Evolutionary conservation across 2,888 invertebrate species (phyloP), one percentile per base, ranked within the genome.

Genomic region (Volucella zonaria): DNA sequence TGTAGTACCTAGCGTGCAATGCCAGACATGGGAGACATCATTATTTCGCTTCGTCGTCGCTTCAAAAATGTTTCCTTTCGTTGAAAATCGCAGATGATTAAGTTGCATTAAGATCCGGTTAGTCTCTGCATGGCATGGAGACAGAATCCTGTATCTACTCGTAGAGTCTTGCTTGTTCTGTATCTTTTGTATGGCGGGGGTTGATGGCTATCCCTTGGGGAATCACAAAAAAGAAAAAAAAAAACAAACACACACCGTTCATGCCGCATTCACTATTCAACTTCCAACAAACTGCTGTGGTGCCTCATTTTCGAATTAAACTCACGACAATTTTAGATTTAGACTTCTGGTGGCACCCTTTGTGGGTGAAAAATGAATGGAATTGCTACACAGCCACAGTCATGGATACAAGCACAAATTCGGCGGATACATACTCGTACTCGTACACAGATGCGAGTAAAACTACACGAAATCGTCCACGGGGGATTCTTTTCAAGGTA

Each of bases 41-140:
- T 75, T 75, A 76, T 59, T 76, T 68, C 61, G 67, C 59, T 51
- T 52, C 51, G 56, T 66, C 56, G 73, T 45, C 47, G 52, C 8
- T 31, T 31, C 31, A 6, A 43, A 56, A 56, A 64, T 15, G 64
- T 66, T 9, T 66, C 43, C 23, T 12, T 10, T 12, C 4, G 49
- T 47, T 31, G 49, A 38, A 51, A 40, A 58, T 59, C 51, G 59
- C 66, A 42, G 49, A 31, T 66, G 75, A 76, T 76, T 59, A 76
- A 59, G 59, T 67, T 67, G 51, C 59, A 42, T 67, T 67, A 59
- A 49, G 56, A 61, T 15, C 58, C 58, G n/a, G 40, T 10, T 14
- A 52, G 14, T 8, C 10, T 8, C 45, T 45, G 45, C 11, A n/a
- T n/a, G 10, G 45, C 1, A n/a, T 45, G 3, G 11, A 45, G n/a